These are phyloP conservation scores for Melikaiella ostensackeni DNA, from an alignment of 2,888 invertebrate genomes.

Conservation along the genomic window DNA sequence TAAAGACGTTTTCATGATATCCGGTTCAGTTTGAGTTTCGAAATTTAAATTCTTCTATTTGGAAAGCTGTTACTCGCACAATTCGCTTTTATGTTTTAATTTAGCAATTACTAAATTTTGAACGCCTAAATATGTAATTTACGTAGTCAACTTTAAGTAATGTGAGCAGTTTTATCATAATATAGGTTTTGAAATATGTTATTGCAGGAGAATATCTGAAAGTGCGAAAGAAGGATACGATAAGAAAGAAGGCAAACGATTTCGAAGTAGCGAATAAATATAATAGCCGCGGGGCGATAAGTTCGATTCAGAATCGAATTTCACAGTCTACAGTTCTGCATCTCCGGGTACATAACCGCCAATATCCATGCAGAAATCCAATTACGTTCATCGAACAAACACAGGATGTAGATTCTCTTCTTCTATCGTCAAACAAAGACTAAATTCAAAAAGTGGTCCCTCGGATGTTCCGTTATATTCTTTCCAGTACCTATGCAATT, in stretches of 20 bases:
- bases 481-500: conserved; percentile 61
- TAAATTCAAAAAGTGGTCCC: conserved; percentile 68
- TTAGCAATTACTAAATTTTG: no score
- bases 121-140: no score
- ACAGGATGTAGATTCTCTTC: conserved; percentile 66
- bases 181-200: neutral
- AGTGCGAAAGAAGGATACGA: neutral
- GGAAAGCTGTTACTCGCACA: no score
- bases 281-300: conserved; percentile 25
- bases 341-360: conserved; percentile 24
- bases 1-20: no score
- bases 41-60: no score
- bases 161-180: neutral
- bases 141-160: neutral
- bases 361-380: conserved; percentile 63
- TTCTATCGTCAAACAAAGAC: conserved; percentile 64
- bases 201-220: neutral
- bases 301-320: conserved; percentile 33
- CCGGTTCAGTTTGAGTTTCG: no score
- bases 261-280: conserved; percentile 18
- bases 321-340: conserved; percentile 31
- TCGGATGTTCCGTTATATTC: conserved; percentile 63
- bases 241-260: neutral
- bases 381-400: conserved; percentile 66
- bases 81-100: no score